phyloP scores from a whole-genome alignment of 2,113 vertebrate species.

The Eira barbara region DNA sequence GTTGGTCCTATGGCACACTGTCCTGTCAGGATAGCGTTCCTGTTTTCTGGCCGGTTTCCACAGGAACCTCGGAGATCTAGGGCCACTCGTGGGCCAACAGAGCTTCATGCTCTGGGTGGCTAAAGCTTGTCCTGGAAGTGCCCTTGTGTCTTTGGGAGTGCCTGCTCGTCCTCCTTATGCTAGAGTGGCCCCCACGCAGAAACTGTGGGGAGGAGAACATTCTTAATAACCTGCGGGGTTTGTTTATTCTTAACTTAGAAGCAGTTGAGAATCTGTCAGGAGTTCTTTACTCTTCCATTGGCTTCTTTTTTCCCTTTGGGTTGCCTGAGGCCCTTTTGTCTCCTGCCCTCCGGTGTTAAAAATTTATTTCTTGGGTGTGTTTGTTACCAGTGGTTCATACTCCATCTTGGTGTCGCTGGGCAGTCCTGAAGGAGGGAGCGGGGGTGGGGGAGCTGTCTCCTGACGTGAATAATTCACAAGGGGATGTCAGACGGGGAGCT shows the following conservation, averaged over 20 bases:
- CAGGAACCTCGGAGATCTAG: neutral
- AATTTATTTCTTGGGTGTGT: neutral
- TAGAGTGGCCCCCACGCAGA: neutral
- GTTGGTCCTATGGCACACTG: accelerated
- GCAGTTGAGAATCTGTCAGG: neutral
- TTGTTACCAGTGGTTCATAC: neutral
- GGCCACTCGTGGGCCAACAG: neutral
- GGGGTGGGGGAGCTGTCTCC: neutral
- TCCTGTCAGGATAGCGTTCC: neutral
- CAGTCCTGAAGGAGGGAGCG: neutral
- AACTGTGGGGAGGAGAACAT: neutral
- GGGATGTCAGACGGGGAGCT: neutral
- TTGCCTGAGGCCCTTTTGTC: neutral
- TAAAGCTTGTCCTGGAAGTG: neutral
- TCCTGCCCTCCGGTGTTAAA: neutral
- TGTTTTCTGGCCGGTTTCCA: neutral
- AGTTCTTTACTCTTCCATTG: neutral
- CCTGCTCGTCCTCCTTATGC: neutral
- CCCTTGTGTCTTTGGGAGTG: neutral
- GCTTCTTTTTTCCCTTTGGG: neutral
- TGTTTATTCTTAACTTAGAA: neutral
- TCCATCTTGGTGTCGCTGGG: neutral
- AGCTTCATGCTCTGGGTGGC: too few species aligned
- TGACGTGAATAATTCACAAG: neutral
- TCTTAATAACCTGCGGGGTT: neutral